phyloP scores from a whole-genome alignment of 2,797 vertebrate genomes.

The Selene dorsalis region DNA sequence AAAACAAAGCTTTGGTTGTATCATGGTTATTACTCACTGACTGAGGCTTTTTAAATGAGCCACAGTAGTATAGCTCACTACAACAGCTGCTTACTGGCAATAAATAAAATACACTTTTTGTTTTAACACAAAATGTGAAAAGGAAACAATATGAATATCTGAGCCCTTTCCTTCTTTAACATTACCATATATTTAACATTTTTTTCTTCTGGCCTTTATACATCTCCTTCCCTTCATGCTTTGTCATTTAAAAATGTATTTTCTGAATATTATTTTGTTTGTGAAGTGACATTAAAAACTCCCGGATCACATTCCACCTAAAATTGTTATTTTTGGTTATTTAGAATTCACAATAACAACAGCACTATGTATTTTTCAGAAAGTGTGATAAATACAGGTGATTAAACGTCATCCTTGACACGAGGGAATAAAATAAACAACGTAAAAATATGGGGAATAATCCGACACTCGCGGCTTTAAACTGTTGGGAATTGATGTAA shows the following conservation, averaged over 20 bases:
- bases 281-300: neutral
- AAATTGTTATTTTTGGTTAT: neutral
- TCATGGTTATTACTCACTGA: neutral
- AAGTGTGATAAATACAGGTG: neutral
- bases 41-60: neutral
- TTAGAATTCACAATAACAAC: neutral
- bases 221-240: neutral
- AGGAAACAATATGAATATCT: slow-evolving; percentile 23
- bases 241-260: neutral
- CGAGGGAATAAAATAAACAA: neutral
- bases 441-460: neutral
- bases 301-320: neutral
- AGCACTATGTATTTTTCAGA: neutral
- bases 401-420: neutral
- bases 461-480: neutral
- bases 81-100: neutral
- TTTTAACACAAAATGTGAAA: slow-evolving; percentile 11
- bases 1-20: slow-evolving; percentile 14
- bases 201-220: slow-evolving; percentile 15
- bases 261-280: neutral
- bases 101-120: neutral
- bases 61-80: neutral
- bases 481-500: neutral
- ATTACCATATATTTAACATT: neutral
- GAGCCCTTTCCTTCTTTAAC: slow-evolving; percentile 1